phyloP scores from a whole-genome alignment of 2,113 vertebrate species.

The Serilophus lunatus region DNA sequence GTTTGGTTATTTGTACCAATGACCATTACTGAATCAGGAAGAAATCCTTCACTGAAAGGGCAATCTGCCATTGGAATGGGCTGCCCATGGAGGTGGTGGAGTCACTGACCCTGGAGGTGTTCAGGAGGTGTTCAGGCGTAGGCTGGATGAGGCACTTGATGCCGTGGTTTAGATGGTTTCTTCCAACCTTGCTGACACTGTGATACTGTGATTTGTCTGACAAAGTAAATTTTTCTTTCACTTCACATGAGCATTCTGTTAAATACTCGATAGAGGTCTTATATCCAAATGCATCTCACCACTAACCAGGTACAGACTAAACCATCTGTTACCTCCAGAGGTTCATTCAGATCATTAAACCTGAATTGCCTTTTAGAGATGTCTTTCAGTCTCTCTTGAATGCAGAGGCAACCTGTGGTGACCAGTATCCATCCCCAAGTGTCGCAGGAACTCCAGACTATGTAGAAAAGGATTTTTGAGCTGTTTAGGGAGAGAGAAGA shows the following conservation, averaged over 20 bases:
- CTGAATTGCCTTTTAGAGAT: background rate
- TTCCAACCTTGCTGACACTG: too few relatives aligned
- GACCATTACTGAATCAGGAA: background rate
- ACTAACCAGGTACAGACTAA: background rate
- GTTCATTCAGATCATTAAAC: background rate
- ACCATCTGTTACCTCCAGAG: background rate
- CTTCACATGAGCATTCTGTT: background rate
- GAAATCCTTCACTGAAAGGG: too few relatives aligned
- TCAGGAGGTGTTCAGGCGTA: too few relatives aligned
- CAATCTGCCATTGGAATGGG: too few relatives aligned
- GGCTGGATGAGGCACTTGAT: too few relatives aligned
- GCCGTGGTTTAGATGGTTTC: too few relatives aligned
- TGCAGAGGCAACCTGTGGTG: background rate
- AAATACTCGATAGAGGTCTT: background rate
- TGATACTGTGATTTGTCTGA: too few relatives aligned
- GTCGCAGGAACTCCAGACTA: background rate
- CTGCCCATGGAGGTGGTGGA: too few relatives aligned
- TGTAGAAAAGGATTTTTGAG: background rate
- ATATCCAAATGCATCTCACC: background rate
- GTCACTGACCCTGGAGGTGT: too few relatives aligned
- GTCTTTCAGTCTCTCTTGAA: background rate
- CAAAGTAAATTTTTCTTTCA: background rate
- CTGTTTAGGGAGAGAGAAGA: background rate
- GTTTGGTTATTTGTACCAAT: background rate
- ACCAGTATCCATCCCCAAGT: background rate